These are phyloP conservation scores for human (Homo sapiens) DNA, from an alignment of 2,113 vertebrate species.

Conservation along the genomic window GRCh38 chr14:66060501-66061000, in stretches of 20 bases:
- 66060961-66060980: background rate
- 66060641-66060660: background rate
- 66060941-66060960: background rate
- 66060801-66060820: background rate
- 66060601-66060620: background rate
- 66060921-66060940: background rate
- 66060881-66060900: background rate
- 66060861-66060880: background rate
- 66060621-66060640: background rate
- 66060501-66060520: background rate
- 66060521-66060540: background rate
- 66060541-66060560: slow-evolving; percentile 23
- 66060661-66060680: background rate
- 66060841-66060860: background rate
- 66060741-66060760: background rate
- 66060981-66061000: background rate
- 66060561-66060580: slow-evolving; percentile 19
- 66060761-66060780: background rate
- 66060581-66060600: slow-evolving; percentile 20
- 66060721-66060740: background rate
- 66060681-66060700: background rate
- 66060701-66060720: background rate
- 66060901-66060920: background rate
- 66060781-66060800: background rate
- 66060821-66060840: background rate